Evolutionary conservation across 2,797 vertebrate species (phyloP).

Genomic region (Rhinichthys osculus): DNA sequence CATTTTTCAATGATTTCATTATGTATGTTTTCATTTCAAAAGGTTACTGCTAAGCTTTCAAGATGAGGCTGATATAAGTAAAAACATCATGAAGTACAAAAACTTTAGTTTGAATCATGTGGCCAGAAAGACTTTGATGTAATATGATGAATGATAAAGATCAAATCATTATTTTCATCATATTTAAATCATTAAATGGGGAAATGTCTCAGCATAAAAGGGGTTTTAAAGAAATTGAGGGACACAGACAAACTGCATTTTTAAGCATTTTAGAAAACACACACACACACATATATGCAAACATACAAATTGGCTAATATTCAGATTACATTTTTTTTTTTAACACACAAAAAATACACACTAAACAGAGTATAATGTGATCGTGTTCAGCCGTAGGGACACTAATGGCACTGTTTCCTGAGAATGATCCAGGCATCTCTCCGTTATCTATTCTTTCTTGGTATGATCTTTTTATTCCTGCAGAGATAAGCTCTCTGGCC

Average conservation of each 20-base stretch:
- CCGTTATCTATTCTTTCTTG: slow-evolving; percentile 47
- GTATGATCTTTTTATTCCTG: slow-evolving; percentile 65
- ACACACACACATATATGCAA: too few relatives aligned
- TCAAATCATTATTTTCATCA: neutral
- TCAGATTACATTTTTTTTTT: too few relatives aligned
- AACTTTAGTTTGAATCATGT: neutral
- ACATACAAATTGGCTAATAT: neutral
- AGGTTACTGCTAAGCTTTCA: too few relatives aligned
- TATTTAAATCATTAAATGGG: neutral
- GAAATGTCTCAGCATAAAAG: neutral
- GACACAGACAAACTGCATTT: neutral
- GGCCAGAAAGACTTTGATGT: neutral
- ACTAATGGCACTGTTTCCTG: slow-evolving; percentile 18
- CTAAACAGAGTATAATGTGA: neutral
- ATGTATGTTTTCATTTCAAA: neutral
- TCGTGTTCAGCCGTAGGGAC: neutral
- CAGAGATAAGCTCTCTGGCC: slow-evolving; percentile 58
- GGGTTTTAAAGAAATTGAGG: neutral
- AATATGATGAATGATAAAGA: neutral
- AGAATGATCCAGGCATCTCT: slow-evolving; percentile 32
- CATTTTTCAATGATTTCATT: neutral
- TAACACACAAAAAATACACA: neutral
- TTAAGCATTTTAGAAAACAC: neutral
- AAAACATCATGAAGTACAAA: neutral
- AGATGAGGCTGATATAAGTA: neutral